Conservation (phyloP, 2,797 vertebrate species). For the Varecia variegata region DNA sequence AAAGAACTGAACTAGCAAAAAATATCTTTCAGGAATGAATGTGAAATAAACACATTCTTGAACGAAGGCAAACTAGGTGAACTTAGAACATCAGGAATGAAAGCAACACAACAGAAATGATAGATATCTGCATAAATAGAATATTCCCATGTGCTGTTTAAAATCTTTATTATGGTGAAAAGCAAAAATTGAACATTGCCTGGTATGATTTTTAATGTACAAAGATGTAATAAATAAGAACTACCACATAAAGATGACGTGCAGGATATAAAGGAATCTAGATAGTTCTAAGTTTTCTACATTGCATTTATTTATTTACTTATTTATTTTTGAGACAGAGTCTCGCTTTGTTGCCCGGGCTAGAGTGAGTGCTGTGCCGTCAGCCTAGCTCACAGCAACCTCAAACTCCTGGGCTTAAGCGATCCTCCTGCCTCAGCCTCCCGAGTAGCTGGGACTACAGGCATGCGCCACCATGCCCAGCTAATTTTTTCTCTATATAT, state of each 20-base stretch:
- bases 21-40: not conserved
- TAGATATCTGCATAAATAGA: not conserved
- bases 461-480: no score
- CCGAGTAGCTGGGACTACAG: no score
- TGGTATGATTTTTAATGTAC: not conserved
- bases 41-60: not conserved
- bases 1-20: no score
- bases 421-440: no score
- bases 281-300: not conserved
- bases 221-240: not conserved
- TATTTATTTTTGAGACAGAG: no score
- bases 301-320: not conserved
- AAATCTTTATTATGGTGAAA: not conserved
- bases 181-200: no score
- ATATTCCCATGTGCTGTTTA: not conserved
- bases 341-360: no score
- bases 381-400: no score
- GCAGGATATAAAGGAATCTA: not conserved
- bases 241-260: not conserved
- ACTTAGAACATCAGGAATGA: not conserved
- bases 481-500: no score
- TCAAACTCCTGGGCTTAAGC: no score
- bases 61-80: not conserved
- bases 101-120: not conserved
- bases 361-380: no score